phyloP scores from a whole-genome alignment of 2,797 vertebrate species.

The Sphenodon punctatus region DNA sequence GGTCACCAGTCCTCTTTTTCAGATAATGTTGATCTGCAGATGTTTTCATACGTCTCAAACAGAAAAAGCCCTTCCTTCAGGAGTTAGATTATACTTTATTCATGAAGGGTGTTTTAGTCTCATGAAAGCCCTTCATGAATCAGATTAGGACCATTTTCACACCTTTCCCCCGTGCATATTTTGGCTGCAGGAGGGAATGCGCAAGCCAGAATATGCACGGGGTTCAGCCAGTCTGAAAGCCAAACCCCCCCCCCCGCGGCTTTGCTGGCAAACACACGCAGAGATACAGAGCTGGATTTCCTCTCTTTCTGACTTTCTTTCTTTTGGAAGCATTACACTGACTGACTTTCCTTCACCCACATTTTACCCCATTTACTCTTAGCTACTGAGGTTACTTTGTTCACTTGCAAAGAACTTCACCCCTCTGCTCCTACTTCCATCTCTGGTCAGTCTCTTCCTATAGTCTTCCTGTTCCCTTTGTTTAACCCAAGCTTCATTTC shows the following conservation, averaged over 20 bases:
- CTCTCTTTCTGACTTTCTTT: too few species aligned
- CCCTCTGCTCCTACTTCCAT: conserved; percentile 16
- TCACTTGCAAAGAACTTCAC: conserved; percentile 20
- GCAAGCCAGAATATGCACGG: too few species aligned
- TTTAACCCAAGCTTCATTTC: conserved; percentile 5
- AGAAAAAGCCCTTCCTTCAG: not conserved
- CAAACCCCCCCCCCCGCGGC: too few species aligned
- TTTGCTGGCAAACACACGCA: too few species aligned
- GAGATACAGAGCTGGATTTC: too few species aligned
- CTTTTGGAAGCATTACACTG: conserved; percentile 8
- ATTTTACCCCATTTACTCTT: conserved; percentile 21
- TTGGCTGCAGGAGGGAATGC: too few species aligned
- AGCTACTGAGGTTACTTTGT: too few species aligned
- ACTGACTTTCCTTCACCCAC: conserved; percentile 17
- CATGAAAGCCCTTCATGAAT: too few species aligned
- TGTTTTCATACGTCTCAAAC: conserved; percentile 15
- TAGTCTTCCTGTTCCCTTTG: not conserved
- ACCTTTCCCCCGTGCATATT: too few species aligned
- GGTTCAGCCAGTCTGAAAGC: too few species aligned
- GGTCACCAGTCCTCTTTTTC: not conserved
- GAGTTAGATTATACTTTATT: too few species aligned
- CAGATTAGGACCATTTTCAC: conserved; percentile 6
- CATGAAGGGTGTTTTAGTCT: too few species aligned
- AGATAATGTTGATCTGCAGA: conserved; percentile 18
- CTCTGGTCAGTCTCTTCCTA: not conserved